Evolutionary conservation across 2,888 invertebrate genomes (phyloP), one percentile per base, ranked within the genome.

Genomic region (Linhomoeus sp.): DNA sequence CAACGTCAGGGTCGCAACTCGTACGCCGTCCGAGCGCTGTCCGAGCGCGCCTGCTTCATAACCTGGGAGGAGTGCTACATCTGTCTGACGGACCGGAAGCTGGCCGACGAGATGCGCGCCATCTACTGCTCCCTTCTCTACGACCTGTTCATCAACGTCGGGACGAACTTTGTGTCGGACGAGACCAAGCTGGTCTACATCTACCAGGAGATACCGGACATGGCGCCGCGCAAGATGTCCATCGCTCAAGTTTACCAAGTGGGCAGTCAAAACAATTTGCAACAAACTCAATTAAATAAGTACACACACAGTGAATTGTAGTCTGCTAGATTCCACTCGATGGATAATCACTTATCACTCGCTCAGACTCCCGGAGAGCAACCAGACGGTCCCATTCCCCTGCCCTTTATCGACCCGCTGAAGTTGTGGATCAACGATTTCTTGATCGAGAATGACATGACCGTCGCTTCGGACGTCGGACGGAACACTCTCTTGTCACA

Each of bases 81-180:
- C 19, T 64, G 64, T 51, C 56, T 66, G 38, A 57, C 58, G 49
- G 61, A 65, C 49, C 54, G 55, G 23, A 47, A 57, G 22, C 51
- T 66, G 14, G 65, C 66, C 2, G 66, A 66, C 47, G 54, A 58
- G 43, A 56, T 66, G 5, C 50, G 64, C 1, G 64, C 66, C 38
- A 62, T 60, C 51, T 66, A 66, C 56, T 65, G 65, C 52, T 57
- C 61, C 35, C 61, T 66, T 5, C 25, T 52, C 49, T 9, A 56
- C 64, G 65, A 60, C 26, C 51, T 66, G 56, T 66, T 66, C 56
- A 64, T 66, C 22, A 63, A 66, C 51, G 61, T 66, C 29, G 62
- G 61, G 5, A 60, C 59, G 50, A 64, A 64, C 49, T 55, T 58
- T 41, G 61, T 63, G 1, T 56, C 64, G 49, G 65, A 66, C 51